Percentiles rank a stretch among this genome's conserved stretches.
Evolutionary conservation across 2,888 invertebrate genomes (phyloP).

Genomic region (Ophion obscuratus): DNA sequence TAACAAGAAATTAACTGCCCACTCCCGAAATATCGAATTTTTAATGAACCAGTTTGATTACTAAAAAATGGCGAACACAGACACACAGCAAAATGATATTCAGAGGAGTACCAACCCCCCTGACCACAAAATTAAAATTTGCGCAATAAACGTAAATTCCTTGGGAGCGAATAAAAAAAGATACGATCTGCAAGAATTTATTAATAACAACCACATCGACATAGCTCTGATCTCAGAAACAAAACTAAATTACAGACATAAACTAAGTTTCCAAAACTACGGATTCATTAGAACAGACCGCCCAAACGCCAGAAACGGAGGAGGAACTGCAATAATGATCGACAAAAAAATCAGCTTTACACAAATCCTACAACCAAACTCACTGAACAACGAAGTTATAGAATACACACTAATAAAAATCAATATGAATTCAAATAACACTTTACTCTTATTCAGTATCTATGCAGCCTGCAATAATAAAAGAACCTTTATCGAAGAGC

Average conservation of each 20-base stretch:
- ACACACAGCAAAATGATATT: neutral
- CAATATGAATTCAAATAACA: neutral
- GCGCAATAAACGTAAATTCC: slow-evolving; percentile 37
- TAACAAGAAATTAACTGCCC: neutral
- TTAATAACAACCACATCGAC: slow-evolving; percentile 1
- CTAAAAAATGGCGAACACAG: neutral
- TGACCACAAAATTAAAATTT: slow-evolving; percentile 19
- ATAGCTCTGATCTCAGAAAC: slow-evolving; percentile 43
- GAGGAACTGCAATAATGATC: slow-evolving; percentile 64
- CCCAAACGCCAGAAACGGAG: slow-evolving; percentile 37
- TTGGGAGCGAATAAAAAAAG: slow-evolving; percentile 11
- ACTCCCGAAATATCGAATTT: slow-evolving; percentile 1
- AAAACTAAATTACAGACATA: slow-evolving; percentile 39
- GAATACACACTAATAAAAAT: slow-evolving; percentile 58
- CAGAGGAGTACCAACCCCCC: neutral
- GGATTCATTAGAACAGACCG: slow-evolving; percentile 23
- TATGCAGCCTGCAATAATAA: slow-evolving; percentile 57
- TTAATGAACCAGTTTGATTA: neutral
- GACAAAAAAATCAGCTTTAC: slow-evolving; percentile 31
- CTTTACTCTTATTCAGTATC: slow-evolving; percentile 48
- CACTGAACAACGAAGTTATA: neutral
- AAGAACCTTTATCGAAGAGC: slow-evolving; percentile 60
- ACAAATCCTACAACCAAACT: neutral
- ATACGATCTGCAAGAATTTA: slow-evolving; percentile 22
- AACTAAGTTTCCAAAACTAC: slow-evolving; percentile 21